Evolutionary conservation across 2,113 vertebrate genomes (phyloP).

Genomic region (Sphyrna mokarran): DNA sequence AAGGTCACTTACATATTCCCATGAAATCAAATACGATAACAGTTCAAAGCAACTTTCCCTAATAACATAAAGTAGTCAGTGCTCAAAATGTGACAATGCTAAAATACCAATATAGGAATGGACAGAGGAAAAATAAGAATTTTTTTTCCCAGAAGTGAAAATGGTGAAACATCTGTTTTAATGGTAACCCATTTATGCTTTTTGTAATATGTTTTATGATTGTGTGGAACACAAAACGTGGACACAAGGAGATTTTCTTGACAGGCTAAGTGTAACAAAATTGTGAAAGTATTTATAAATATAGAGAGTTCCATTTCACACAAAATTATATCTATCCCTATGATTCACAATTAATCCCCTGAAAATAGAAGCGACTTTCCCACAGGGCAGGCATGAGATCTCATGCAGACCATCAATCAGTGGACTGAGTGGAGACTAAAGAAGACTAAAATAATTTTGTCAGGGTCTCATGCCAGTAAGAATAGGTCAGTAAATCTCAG

Average conservation of each 20-base stretch:
- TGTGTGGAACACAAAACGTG: background rate
- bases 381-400: background rate
- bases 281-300: background rate
- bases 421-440: background rate
- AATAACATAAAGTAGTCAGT: background rate
- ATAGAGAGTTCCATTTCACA: background rate
- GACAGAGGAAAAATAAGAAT: background rate
- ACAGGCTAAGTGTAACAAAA: background rate
- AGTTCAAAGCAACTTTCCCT: background rate
- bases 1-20: background rate
- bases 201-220: background rate
- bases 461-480: background rate
- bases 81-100: background rate
- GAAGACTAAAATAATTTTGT: background rate
- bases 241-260: background rate
- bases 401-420: background rate
- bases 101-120: background rate
- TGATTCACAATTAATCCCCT: background rate
- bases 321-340: background rate
- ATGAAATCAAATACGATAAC: background rate
- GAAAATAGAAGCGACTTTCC: background rate
- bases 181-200: background rate
- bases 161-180: background rate
- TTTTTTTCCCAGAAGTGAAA: background rate
- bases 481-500: background rate